Conservation (phyloP, 1,140 invertebrate species). For the Musca domestica region DNA sequence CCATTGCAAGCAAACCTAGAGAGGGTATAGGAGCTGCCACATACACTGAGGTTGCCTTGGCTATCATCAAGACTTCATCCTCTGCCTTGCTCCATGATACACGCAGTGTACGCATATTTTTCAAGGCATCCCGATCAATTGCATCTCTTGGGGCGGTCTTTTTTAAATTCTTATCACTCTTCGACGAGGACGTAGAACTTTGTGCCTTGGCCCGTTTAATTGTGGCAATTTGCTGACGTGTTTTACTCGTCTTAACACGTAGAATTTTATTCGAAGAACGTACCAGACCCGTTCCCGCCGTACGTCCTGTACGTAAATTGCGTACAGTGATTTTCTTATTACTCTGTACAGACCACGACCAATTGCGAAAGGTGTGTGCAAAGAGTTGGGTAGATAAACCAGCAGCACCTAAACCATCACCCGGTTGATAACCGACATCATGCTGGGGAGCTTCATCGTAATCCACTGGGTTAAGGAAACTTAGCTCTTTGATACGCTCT, state of each 20-base stretch:
- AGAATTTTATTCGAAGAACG: slow-evolving; percentile 5
- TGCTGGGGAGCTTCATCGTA: slow-evolving; percentile 37
- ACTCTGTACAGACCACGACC: slow-evolving; percentile 56
- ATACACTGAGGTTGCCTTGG: slow-evolving; percentile 66
- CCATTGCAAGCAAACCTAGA: slow-evolving; percentile 49
- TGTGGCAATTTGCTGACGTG: neutral
- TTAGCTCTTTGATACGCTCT: slow-evolving; percentile 23
- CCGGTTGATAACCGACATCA: slow-evolving; percentile 63
- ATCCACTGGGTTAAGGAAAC: slow-evolving; percentile 33
- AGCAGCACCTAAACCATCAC: slow-evolving; percentile 70
- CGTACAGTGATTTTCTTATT: slow-evolving; percentile 23
- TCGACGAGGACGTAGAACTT: neutral
- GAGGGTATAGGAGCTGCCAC: slow-evolving; percentile 58
- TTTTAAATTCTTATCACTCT: slow-evolving; percentile 18
- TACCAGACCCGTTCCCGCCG: neutral
- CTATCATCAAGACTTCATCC: slow-evolving; percentile 66
- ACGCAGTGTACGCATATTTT: slow-evolving; percentile 63
- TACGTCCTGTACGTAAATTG: neutral
- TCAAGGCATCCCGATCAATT: slow-evolving; percentile 65
- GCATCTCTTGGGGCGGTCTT: slow-evolving; percentile 60
- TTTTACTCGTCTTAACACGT: neutral
- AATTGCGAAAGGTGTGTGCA: slow-evolving; percentile 68
- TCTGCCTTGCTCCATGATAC: slow-evolving; percentile 64
- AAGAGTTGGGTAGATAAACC: slow-evolving; percentile 72
- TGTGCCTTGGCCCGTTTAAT: neutral